A percentile compares a stretch with the other conserved stretches of the same genome.
These are phyloP conservation scores for Cremastobaeus sp. DNA, from an alignment of 2,888 invertebrate species.

Conservation along the genomic window DNA sequence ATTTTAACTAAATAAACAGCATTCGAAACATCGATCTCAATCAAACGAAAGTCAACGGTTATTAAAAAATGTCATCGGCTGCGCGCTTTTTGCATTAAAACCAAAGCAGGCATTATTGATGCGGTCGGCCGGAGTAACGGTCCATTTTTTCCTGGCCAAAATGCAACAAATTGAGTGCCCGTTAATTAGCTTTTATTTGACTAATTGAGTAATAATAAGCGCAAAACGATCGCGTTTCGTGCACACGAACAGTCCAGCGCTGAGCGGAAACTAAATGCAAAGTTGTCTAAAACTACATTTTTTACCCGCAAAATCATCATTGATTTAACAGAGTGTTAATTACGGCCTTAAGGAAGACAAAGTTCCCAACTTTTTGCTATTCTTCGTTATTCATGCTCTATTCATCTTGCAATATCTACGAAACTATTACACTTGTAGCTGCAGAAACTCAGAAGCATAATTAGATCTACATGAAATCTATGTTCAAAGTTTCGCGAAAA, in stretches of 20 bases:
- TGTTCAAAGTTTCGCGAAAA: conserved; percentile 57
- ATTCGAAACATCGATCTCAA: too few species aligned
- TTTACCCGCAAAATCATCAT: conserved; percentile 33
- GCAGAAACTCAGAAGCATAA: conserved; percentile 60
- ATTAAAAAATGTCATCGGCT: too few species aligned
- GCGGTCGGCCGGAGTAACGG: too few species aligned
- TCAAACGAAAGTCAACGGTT: too few species aligned
- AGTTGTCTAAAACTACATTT: conserved; percentile 15
- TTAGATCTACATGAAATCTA: conserved; percentile 62
- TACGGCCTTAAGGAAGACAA: conserved; percentile 54
- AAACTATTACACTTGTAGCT: conserved; percentile 59
- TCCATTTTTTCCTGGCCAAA: too few species aligned
- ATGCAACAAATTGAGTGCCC: too few species aligned
- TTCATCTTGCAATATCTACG: conserved; percentile 59
- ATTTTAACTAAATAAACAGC: too few species aligned
- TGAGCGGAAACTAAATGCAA: conserved; percentile 12
- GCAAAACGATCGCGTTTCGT: background rate
- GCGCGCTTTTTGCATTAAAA: too few species aligned
- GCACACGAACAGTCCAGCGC: background rate
- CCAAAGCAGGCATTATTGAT: too few species aligned
- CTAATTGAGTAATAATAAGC: too few species aligned
- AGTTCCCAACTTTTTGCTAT: conserved; percentile 57
- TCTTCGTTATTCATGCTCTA: conserved; percentile 59
- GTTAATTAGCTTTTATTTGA: too few species aligned
- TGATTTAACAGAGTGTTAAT: conserved; percentile 57